These are phyloP conservation scores for Leptoteleia sp. DNA, from an alignment of 1,140 invertebrate genomes.

Conservation along the genomic window DNA sequence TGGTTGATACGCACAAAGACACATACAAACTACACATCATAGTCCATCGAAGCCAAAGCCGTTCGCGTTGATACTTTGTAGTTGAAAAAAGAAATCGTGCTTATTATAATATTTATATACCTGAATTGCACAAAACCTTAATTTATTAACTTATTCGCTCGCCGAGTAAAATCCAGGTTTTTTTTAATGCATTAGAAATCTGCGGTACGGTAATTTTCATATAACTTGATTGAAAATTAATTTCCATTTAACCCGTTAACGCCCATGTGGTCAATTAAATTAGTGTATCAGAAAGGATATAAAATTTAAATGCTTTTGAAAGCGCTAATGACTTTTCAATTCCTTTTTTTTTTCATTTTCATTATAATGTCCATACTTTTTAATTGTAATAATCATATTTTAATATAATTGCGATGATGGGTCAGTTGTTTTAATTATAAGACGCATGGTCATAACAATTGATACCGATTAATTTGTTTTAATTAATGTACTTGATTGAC, in stretches of 20 bases:
- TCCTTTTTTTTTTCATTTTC: too few relatives aligned
- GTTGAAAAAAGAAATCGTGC: constrained; percentile 53
- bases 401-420: too few relatives aligned
- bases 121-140: constrained; percentile 48
- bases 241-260: neutral
- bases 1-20: constrained; percentile 53
- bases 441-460: too few relatives aligned
- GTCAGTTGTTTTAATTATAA: too few relatives aligned
- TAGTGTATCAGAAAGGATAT: too few relatives aligned
- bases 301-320: too few relatives aligned
- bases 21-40: constrained; percentile 70
- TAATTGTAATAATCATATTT: too few relatives aligned
- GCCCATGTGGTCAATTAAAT: too few relatives aligned
- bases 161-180: constrained; percentile 7
- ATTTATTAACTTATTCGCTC: constrained; percentile 63
- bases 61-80: constrained; percentile 67
- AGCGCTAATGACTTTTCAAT: too few relatives aligned
- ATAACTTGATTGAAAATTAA: neutral
- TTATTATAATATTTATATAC: constrained; percentile 50
- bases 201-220: constrained; percentile 3
- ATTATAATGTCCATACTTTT: too few relatives aligned
- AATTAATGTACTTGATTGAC: too few relatives aligned
- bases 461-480: too few relatives aligned
- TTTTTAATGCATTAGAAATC: constrained; percentile 1
- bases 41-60: constrained; percentile 79